Percentiles rank a stretch among this genome's conserved stretches.
Conservation (phyloP, 2,888 invertebrate species). For the Nomada fucata region DNA sequence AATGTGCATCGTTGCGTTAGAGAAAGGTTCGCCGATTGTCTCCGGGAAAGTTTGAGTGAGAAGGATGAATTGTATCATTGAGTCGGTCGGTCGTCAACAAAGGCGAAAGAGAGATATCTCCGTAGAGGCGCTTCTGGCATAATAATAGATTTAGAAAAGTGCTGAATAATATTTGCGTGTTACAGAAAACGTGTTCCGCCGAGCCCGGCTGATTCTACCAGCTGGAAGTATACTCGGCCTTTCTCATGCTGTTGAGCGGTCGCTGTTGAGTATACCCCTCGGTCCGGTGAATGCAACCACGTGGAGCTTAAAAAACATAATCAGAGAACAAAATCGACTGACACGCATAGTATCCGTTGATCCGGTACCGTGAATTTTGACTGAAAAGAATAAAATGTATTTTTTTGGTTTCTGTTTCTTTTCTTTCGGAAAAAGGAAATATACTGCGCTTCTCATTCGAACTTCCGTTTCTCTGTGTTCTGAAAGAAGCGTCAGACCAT, state of each 20-base stretch:
- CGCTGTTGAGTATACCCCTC: conserved; percentile 83
- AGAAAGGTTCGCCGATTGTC: conserved; percentile 17
- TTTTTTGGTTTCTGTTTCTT: neutral
- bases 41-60: conserved; percentile 61
- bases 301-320: conserved; percentile 78
- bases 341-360: conserved; percentile 43
- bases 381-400: conserved; percentile 56
- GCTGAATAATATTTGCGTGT: conserved; percentile 37
- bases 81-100: conserved; percentile 25
- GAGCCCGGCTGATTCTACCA: conserved; percentile 81
- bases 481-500: conserved; percentile 78
- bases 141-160: conserved; percentile 16
- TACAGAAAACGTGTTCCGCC: conserved; percentile 59
- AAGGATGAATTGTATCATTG: conserved; percentile 41
- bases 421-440: conserved; percentile 20
- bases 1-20: neutral
- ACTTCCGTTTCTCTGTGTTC: conserved; percentile 71
- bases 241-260: conserved; percentile 84
- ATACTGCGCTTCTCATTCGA: conserved; percentile 59
- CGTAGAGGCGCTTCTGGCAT: conserved; percentile 34
- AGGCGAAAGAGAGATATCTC: conserved; percentile 22
- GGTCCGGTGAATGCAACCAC: conserved; percentile 81
- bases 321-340: conserved; percentile 62
- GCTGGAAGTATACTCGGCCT: conserved; percentile 84
- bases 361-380: conserved; percentile 67